phyloP scores from a whole-genome alignment of 2,113 vertebrate genomes.

The Tyto alba region DNA sequence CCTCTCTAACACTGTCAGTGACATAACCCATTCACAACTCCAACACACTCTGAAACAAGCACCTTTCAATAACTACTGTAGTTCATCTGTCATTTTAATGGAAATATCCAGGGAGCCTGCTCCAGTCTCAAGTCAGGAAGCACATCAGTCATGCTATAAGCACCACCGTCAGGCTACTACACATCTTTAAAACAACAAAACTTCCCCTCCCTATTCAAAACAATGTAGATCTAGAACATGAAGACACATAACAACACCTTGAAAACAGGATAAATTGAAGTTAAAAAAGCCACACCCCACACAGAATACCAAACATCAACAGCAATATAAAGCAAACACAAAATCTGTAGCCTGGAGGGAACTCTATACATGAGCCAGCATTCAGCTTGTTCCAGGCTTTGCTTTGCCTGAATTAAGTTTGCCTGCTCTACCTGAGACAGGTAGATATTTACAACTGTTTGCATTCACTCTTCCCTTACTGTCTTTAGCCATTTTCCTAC shows the following conservation, averaged over 20 bases:
- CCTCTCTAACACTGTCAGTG: background rate
- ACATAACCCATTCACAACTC: background rate
- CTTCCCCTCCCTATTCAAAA: background rate
- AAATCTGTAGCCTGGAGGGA: background rate
- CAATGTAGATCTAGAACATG: background rate
- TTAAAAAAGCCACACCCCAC: background rate
- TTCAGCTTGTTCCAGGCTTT: background rate
- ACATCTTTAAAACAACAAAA: background rate
- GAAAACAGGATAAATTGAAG: background rate
- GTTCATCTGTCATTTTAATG: background rate
- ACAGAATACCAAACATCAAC: background rate
- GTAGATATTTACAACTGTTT: background rate
- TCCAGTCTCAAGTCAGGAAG: background rate
- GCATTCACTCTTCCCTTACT: background rate
- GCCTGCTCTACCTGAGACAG: background rate
- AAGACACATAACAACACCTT: background rate
- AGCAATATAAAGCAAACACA: background rate
- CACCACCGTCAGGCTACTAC: background rate
- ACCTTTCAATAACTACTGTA: background rate
- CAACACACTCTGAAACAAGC: accelerated
- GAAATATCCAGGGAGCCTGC: background rate
- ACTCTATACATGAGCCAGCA: accelerated
- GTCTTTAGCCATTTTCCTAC: background rate
- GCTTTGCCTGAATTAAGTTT: background rate
- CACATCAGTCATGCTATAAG: background rate